Evolutionary conservation across 2,797 vertebrate genomes (phyloP).

Genomic region (Margarornis squamiger): DNA sequence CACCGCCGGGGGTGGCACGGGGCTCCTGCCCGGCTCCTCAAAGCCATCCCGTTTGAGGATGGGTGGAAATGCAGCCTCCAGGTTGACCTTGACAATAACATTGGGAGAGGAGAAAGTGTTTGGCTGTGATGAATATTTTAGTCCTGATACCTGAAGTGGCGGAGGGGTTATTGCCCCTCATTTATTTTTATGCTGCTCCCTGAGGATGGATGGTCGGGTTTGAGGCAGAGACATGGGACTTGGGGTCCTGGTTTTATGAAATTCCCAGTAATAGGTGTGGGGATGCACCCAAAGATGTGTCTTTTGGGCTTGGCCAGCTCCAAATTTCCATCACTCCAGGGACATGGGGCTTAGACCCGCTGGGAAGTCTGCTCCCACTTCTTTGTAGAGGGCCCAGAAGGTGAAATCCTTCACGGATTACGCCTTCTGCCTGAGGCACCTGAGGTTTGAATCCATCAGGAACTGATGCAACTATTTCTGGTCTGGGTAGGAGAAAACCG

Average conservation of each 20-base stretch:
- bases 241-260: background rate
- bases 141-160: background rate
- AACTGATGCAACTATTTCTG: constrained; percentile 52
- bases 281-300: background rate
- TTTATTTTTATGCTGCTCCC: background rate
- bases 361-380: background rate
- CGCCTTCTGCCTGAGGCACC: background rate
- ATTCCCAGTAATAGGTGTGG: background rate
- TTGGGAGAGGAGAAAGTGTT: constrained; percentile 31
- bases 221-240: background rate
- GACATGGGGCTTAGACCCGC: background rate
- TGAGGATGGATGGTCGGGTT: background rate
- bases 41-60: background rate
- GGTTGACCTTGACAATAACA: constrained; percentile 78
- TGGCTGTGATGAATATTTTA: background rate
- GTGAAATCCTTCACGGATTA: background rate
- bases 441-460: background rate
- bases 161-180: background rate
- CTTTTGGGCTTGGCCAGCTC: accelerated
- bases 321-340: accelerated
- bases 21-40: background rate
- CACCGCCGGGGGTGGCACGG: background rate
- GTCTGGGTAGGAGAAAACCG: background rate
- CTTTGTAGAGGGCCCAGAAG: background rate
- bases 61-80: constrained; percentile 9